Conservation (phyloP, 2,797 vertebrate species). For the Salarias fasciatus region DNA sequence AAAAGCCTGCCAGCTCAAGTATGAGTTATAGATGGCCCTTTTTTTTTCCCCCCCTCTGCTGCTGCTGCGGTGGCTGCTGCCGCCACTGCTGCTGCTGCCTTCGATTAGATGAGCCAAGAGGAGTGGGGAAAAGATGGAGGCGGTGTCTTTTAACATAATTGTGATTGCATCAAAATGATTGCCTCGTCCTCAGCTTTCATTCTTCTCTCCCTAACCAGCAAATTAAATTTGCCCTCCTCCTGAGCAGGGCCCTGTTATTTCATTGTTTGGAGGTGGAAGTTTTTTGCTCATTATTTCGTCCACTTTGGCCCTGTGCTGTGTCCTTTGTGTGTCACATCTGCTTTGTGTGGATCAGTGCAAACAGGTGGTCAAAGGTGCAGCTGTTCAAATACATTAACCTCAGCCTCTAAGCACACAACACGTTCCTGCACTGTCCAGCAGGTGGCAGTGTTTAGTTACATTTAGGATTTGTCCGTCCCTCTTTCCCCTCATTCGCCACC, state of each 20-base stretch:
- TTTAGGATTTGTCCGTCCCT: slow-evolving; percentile 24
- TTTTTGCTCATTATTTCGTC: slow-evolving; percentile 53
- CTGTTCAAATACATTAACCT: slow-evolving; percentile 52
- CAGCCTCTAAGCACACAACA: slow-evolving; percentile 11
- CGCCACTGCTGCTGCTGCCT: slow-evolving; percentile 18
- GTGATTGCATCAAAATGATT: slow-evolving; percentile 69
- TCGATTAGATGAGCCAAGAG: slow-evolving; percentile 52
- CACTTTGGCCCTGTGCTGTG: slow-evolving; percentile 21
- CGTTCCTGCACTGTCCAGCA: slow-evolving; percentile 57
- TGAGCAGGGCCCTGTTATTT: slow-evolving; percentile 19
- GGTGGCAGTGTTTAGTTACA: slow-evolving; percentile 80
- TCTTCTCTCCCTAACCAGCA: slow-evolving; percentile 50
- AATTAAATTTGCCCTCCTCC: slow-evolving; percentile 56
- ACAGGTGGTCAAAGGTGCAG: slow-evolving; percentile 63
- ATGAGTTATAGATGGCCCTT: slow-evolving; percentile 36
- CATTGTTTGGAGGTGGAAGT: slow-evolving; percentile 23
- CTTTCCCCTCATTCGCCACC: slow-evolving; percentile 42
- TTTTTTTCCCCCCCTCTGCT: slow-evolving; percentile 31
- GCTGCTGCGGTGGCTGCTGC: slow-evolving; percentile 11
- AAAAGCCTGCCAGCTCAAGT: slow-evolving; percentile 36
- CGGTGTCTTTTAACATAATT: slow-evolving; percentile 63
- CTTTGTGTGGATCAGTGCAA: slow-evolving; percentile 52
- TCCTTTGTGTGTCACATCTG: slow-evolving; percentile 62
- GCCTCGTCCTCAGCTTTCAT: slow-evolving; percentile 41
- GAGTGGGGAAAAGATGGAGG: slow-evolving; percentile 31